Conservation (phyloP, 2,797 vertebrate species). For the Hemibagrus guttatus region DNA sequence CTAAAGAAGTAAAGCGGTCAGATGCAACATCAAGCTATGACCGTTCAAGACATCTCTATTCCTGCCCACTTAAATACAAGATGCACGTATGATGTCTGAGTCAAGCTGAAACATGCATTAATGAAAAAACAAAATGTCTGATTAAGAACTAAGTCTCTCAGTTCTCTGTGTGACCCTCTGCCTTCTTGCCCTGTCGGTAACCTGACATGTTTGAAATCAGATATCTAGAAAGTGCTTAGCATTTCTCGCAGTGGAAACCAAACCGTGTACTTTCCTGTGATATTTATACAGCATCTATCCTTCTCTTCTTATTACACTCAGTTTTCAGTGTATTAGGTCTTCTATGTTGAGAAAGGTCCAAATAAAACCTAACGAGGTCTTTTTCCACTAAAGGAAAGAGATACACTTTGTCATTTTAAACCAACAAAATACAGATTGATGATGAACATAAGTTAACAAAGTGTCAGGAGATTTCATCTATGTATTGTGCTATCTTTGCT, state of each 20-base stretch:
- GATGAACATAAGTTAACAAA: neutral
- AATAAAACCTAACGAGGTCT: neutral
- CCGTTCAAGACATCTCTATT: rapidly evolving
- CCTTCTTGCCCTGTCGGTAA: neutral
- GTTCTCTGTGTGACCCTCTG: neutral
- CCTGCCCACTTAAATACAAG: neutral
- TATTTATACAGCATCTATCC: neutral
- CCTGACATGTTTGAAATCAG: neutral
- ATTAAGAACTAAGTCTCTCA: neutral
- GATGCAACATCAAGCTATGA: neutral
- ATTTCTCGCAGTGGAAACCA: neutral
- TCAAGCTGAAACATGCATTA: neutral
- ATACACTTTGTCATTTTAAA: neutral
- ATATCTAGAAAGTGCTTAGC: neutral
- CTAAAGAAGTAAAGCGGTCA: neutral
- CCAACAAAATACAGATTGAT: neutral
- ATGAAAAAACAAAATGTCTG: neutral
- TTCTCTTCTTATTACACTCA: neutral
- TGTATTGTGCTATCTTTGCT: neutral
- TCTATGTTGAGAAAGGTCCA: neutral
- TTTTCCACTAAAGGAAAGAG: neutral
- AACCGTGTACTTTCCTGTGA: neutral
- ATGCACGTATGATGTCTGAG: neutral
- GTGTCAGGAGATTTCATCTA: neutral
- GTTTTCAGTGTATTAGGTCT: neutral